These are phyloP conservation scores for mouse (Mus musculus) DNA, from an alignment of 2,113 vertebrate genomes.

Conservation along the genomic window GRCm39 chr2:127671001-127671500, in stretches of 20 bases:
- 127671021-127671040: conserved; percentile 3
- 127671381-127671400: conserved; percentile 91
- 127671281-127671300: background rate
- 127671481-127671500: conserved; percentile 90
- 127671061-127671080: conserved; percentile 53
- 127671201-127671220: background rate
- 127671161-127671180: background rate
- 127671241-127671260: too few species aligned
- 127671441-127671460: conserved; percentile 80
- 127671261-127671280: background rate
- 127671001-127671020: conserved; percentile 10
- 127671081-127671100: background rate
- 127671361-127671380: conserved; percentile 91
- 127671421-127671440: conserved; percentile 90
- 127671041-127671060: conserved; percentile 40
- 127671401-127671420: conserved; percentile 86
- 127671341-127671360: conserved; percentile 88
- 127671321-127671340: background rate
- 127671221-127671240: background rate
- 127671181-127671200: background rate
- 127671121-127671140: background rate
- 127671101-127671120: background rate
- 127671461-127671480: conserved; percentile 82
- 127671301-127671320: background rate
- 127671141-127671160: background rate